These are phyloP conservation scores for Alaudala cheleensis DNA, from an alignment of 2,113 vertebrate species.

Conservation along the genomic window DNA sequence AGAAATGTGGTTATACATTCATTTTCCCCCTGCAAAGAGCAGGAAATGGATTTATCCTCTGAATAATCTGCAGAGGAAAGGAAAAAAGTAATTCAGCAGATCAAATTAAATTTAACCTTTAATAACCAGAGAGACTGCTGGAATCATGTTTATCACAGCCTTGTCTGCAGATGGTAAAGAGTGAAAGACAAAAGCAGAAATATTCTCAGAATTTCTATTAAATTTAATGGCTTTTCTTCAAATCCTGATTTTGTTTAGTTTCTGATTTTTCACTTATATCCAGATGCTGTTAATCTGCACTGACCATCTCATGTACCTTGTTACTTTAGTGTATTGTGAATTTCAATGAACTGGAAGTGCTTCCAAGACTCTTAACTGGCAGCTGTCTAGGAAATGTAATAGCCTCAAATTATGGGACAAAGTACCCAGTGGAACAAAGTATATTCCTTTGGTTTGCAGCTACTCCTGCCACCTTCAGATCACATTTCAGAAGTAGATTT, in stretches of 20 bases:
- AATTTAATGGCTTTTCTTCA: neutral
- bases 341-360: conserved; percentile 64
- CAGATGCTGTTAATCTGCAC: conserved; percentile 60
- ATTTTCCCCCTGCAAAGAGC: conserved; percentile 86
- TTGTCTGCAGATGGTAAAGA: neutral
- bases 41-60: conserved; percentile 81
- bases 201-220: neutral
- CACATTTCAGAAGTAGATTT: conserved; percentile 48
- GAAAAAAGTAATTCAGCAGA: conserved; percentile 53
- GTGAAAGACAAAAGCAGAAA: conserved; percentile 12
- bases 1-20: conserved; percentile 90
- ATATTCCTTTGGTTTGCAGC: conserved; percentile 69
- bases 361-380: conserved; percentile 46
- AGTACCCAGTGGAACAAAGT: conserved; percentile 59
- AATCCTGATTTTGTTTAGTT: neutral
- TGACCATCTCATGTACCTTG: conserved; percentile 69
- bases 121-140: conserved; percentile 36
- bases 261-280: conserved; percentile 34
- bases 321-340: conserved; percentile 59
- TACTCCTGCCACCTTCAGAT: conserved; percentile 47
- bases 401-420: conserved; percentile 70
- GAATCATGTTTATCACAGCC: conserved; percentile 38
- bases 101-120: conserved; percentile 61
- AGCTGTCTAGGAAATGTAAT: conserved; percentile 68
- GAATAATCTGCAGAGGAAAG: conserved; percentile 81